Evolutionary conservation across 2,113 vertebrate genomes (phyloP).

Genomic region (Plotosus lineatus): DNA sequence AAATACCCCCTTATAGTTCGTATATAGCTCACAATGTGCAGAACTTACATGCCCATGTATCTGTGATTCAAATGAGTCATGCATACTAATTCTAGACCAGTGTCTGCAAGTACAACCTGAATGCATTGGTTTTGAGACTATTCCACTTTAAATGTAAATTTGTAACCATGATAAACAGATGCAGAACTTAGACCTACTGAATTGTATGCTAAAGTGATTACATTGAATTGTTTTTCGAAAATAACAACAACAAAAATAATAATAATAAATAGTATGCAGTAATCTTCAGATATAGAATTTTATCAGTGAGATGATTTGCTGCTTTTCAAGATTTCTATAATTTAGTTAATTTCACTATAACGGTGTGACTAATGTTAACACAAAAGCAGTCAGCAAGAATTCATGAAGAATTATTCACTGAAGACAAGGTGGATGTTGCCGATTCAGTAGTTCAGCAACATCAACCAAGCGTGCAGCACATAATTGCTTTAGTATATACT

Average conservation of each 20-base stretch:
- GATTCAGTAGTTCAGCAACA: too few species aligned
- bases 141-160: neutral
- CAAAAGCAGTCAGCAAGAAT: neutral
- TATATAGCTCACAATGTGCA: neutral
- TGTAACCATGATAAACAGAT: neutral
- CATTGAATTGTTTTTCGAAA: neutral
- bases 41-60: neutral
- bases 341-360: too few species aligned
- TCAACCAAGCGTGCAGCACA: too few species aligned
- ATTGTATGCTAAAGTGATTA: neutral
- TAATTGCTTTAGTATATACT: too few species aligned
- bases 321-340: neutral
- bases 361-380: neutral
- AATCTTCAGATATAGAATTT: too few species aligned
- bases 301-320: neutral
- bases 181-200: neutral
- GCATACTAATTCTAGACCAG: neutral
- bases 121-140: neutral
- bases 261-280: too few species aligned
- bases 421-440: too few species aligned
- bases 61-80: slow-evolving; percentile 10
- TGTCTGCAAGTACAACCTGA: neutral
- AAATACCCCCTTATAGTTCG: neutral
- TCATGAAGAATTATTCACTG: too few species aligned
- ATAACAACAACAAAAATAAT: neutral